Evolutionary conservation across 2,888 invertebrate species (phyloP), one percentile per base, ranked within the genome.

Genomic region (Sesia bembeciformis): DNA sequence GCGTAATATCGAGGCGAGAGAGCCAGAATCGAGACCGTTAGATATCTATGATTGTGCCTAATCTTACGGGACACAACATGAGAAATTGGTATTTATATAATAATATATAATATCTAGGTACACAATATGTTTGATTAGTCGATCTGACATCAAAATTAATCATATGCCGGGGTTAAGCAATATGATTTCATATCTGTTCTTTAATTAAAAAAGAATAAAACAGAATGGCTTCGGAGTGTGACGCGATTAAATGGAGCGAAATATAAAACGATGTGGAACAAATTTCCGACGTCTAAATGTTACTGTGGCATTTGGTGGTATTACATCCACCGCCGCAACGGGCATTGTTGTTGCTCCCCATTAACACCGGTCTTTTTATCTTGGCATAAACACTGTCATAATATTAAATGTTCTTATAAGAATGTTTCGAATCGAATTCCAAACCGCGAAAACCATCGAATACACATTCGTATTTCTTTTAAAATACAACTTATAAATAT

Each of bases 191-290:
- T 46, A 46, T n/a, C n/a, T 23, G 7, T 50, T 7, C 7, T 52
- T n/a, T 38, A 52, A 52, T n/a, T 38, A 52, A 52, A 52, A 52
- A 51, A 52, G 4, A 52, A 40, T 8, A 49, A 49, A 3, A 8
- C 5, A 40, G 4, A 7, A 23, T 52, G 6, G 40, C 8, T 52
- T 7, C 56, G 59, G 62, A 66, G 66, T 68, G 60, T 64, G 62
- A 66, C 63, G 57, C 55, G 52, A 68, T 57, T 65, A 79, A 78
- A 76, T 80, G 66, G 80, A 76, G 74, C 77, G 67, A 67, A 67
- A 66, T 75, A 76, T 76, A 80, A 77, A 78, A 78, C 74, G 67
- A 72, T 74, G 67, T 78, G 74, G 76, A 77, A 77, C 78, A 68
- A 67, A 72, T 73, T 76, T 74, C 75, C 56, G 52, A 40, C 54